Percentiles rank a stretch among this genome's conserved stretches.
Conservation (phyloP, 2,888 invertebrate genomes). For the Acronicta alni region DNA sequence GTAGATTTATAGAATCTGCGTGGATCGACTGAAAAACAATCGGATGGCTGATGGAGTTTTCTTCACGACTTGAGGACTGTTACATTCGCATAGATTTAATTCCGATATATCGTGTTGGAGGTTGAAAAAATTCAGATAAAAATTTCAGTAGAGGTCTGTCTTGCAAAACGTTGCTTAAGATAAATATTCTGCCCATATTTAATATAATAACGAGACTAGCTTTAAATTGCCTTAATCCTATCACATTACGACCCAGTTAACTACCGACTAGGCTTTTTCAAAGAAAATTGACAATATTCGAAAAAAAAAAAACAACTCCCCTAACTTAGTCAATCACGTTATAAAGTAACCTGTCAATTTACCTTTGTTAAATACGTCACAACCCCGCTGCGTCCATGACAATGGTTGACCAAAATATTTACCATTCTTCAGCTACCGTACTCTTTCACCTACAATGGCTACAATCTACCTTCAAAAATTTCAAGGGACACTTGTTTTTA, state of each 20-base stretch:
- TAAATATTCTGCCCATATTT: no score
- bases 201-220: no score
- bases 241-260: not conserved
- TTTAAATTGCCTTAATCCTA: no score
- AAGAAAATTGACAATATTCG: slow-evolving; percentile 12
- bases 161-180: no score
- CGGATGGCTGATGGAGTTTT: no score
- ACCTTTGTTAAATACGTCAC: slow-evolving; percentile 27
- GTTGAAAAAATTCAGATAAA: no score
- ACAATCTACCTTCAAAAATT: slow-evolving; percentile 19
- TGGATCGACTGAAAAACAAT: no score
- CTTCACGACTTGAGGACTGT: no score
- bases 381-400: slow-evolving; percentile 58
- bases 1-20: no score
- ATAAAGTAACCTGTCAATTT: slow-evolving; percentile 34
- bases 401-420: slow-evolving; percentile 81
- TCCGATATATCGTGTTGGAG: no score
- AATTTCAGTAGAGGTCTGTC: no score
- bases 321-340: slow-evolving; percentile 17
- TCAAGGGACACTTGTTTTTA: slow-evolving; percentile 54
- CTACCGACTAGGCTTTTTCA: not conserved
- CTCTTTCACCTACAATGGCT: slow-evolving; percentile 34
- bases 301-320: slow-evolving; percentile 7
- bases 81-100: no score
- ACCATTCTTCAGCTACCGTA: slow-evolving; percentile 65